Conservation (phyloP, 2,113 vertebrate genomes). For the Microcebus lehilahytsara region DNA sequence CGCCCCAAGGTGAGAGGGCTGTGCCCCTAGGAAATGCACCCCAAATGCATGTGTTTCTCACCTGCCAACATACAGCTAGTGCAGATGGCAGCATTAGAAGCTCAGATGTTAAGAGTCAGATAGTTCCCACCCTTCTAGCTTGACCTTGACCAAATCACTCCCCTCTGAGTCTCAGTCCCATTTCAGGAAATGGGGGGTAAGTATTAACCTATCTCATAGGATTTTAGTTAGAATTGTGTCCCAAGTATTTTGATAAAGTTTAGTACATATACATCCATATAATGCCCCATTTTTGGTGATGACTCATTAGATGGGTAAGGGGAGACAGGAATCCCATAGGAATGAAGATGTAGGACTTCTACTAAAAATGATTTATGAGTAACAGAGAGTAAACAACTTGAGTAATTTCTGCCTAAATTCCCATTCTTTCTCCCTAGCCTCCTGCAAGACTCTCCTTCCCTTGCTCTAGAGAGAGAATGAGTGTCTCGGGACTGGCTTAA, state of each 20-base stretch:
- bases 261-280: neutral
- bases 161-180: neutral
- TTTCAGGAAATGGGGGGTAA: neutral
- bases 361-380: neutral
- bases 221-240: neutral
- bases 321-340: neutral
- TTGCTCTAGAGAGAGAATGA: neutral
- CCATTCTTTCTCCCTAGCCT: neutral
- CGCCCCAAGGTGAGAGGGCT: neutral
- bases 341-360: neutral
- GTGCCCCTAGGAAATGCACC: neutral
- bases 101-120: neutral
- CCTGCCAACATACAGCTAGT: neutral
- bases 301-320: neutral
- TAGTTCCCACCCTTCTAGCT: neutral
- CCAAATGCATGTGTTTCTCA: neutral
- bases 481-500: neutral
- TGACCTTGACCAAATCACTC: neutral
- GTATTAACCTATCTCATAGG: neutral
- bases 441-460: neutral
- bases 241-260: neutral
- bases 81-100: neutral
- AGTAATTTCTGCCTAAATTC: neutral
- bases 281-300: neutral
- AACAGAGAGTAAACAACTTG: neutral